Conservation (phyloP, 2,113 vertebrate species). For the Pitta sordida region DNA sequence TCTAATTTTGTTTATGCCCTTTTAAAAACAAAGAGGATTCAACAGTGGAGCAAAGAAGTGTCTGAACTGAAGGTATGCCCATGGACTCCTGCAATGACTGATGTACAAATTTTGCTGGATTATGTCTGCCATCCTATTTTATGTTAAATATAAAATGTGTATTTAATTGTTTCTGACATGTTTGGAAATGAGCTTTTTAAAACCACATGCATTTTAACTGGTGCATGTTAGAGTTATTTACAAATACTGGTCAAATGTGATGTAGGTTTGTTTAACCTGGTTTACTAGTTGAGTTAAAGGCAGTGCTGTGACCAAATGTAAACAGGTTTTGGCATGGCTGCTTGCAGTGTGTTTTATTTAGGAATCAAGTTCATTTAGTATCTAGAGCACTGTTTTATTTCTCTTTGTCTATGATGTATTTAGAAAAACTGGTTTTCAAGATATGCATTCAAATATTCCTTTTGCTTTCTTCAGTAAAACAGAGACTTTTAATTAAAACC, state of each 20-base stretch:
- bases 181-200: slow-evolving; percentile 14
- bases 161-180: slow-evolving; percentile 4
- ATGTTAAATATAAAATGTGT: background rate
- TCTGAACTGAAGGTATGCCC: background rate
- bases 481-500: background rate
- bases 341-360: slow-evolving; percentile 1
- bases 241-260: slow-evolving; percentile 14
- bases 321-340: background rate
- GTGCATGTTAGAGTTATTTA: slow-evolving; percentile 6
- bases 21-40: background rate
- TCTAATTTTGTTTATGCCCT: background rate
- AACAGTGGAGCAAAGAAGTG: background rate
- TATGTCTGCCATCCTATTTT: background rate
- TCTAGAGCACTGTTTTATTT: background rate
- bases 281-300: background rate
- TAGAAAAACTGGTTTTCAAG: background rate
- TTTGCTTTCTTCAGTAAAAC: background rate
- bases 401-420: background rate
- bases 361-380: background rate
- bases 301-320: slow-evolving; percentile 10
- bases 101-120: background rate
- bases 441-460: background rate
- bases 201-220: slow-evolving; percentile 5
- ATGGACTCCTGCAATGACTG: background rate
- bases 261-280: slow-evolving; percentile 23